Evolutionary conservation across 2,797 vertebrate genomes (phyloP).

Genomic region (Rachycentron canadum): DNA sequence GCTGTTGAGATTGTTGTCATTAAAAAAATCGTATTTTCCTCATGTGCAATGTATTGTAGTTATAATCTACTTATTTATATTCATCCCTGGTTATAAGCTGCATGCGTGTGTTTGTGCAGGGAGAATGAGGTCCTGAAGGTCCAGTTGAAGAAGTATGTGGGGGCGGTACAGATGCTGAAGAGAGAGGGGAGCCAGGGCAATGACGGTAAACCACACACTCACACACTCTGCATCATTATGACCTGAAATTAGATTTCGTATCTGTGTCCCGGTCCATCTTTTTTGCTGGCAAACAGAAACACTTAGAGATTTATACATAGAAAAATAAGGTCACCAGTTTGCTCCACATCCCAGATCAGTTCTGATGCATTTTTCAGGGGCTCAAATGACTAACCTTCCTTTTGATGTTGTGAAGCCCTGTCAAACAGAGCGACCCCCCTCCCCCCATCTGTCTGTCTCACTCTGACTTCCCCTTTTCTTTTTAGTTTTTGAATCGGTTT

Average conservation of each 20-base stretch:
- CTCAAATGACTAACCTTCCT: slow-evolving; percentile 21
- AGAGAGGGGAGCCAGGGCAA: slow-evolving; percentile 91
- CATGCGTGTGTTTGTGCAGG: slow-evolving; percentile 80
- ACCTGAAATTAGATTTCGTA: slow-evolving; percentile 58
- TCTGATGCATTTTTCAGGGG: slow-evolving; percentile 37
- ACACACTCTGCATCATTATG: slow-evolving; percentile 29
- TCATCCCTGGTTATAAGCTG: slow-evolving; percentile 8
- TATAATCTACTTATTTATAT: neutral
- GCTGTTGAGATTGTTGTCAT: neutral
- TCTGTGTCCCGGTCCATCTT: slow-evolving; percentile 59
- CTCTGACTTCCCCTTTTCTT: slow-evolving; percentile 1
- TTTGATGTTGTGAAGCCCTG: slow-evolving; percentile 15
- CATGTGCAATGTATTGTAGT: neutral
- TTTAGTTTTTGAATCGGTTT: slow-evolving; percentile 33
- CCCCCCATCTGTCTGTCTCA: neutral
- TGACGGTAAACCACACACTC: slow-evolving; percentile 87
- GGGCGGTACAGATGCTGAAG: slow-evolving; percentile 99
- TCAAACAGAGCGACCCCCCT: slow-evolving; percentile 27
- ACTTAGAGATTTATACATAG: slow-evolving; percentile 30
- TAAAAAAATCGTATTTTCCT: neutral
- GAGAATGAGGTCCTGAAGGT: slow-evolving; percentile 99
- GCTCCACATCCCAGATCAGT: slow-evolving; percentile 28
- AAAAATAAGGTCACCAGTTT: slow-evolving; percentile 58
- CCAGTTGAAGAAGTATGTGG: slow-evolving; percentile 98
- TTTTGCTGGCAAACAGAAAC: slow-evolving; percentile 49